Percentiles rank a stretch among this genome's conserved stretches.
phyloP scores from a whole-genome alignment of 2,888 invertebrate genomes.

The Miltochrista miniata region DNA sequence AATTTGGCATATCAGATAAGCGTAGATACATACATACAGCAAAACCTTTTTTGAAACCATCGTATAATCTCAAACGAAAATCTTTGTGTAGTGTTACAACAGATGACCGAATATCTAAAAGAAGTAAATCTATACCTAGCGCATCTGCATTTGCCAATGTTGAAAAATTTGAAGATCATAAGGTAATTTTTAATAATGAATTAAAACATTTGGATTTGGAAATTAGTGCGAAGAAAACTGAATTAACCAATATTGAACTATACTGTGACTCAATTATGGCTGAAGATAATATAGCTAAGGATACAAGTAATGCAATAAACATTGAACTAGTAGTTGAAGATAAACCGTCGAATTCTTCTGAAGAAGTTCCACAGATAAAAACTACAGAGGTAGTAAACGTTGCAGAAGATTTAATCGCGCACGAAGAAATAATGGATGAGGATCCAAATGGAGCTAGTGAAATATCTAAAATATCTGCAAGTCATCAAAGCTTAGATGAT shows the following conservation, averaged over 20 bases:
- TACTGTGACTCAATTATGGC: not conserved
- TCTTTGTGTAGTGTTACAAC: not conserved
- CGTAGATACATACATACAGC: not conserved
- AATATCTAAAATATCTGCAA: not conserved
- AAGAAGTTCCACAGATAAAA: too few species aligned
- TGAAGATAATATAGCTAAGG: not conserved
- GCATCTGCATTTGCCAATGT: not conserved
- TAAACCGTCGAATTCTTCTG: too few species aligned
- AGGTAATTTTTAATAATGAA: not conserved
- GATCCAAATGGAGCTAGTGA: not conserved
- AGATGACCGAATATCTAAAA: not conserved
- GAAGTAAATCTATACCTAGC: not conserved
- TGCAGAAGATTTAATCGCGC: not conserved
- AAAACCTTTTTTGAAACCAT: not conserved
- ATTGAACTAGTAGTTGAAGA: too few species aligned
- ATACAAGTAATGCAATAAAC: too few species aligned
- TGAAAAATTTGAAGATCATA: not conserved
- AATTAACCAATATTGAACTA: not conserved
- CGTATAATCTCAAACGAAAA: slow-evolving; percentile 11
- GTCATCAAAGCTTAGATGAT: not conserved
- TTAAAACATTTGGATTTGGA: too few species aligned
- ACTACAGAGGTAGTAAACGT: too few species aligned
- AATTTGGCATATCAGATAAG: slow-evolving; percentile 6
- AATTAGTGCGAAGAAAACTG: not conserved
- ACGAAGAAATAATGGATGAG: not conserved